These are phyloP conservation scores for Brachyrhaphis roseni DNA, from an alignment of 2,797 vertebrate genomes.

Conservation along the genomic window DNA sequence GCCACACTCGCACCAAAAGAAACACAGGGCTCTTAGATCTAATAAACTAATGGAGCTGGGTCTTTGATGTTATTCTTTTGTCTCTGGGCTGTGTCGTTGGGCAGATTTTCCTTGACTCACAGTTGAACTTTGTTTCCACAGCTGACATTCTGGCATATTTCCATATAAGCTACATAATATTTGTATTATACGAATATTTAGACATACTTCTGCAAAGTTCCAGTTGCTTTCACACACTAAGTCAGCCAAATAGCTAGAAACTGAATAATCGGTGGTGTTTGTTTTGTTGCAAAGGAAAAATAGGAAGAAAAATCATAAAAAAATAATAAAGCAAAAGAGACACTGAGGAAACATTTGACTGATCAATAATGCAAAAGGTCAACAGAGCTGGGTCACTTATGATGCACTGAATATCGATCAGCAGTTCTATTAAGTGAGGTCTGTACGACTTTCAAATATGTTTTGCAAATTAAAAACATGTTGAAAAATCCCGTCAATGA, in stretches of 20 bases:
- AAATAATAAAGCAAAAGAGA: neutral
- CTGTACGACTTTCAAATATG: neutral
- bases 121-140: neutral
- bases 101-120: conserved; percentile 13
- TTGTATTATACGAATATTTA: neutral
- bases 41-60: conserved; percentile 50
- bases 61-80: conserved; percentile 31
- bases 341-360: neutral
- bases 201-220: neutral
- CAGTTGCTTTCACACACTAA: neutral
- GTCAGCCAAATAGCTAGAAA: neutral
- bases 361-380: conserved; percentile 4
- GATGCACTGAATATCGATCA: conserved; percentile 22
- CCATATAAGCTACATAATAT: neutral
- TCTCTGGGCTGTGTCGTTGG: conserved; percentile 11
- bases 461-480: neutral
- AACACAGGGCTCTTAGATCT: conserved; percentile 31
- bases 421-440: neutral
- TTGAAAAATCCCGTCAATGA: neutral
- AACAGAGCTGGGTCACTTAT: conserved; percentile 8
- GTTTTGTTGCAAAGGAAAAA: neutral
- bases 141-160: neutral
- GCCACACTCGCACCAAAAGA: conserved; percentile 29
- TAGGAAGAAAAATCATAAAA: neutral
- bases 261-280: neutral